Conservation (phyloP, 2,113 vertebrate species). For the Petromus typicus region DNA sequence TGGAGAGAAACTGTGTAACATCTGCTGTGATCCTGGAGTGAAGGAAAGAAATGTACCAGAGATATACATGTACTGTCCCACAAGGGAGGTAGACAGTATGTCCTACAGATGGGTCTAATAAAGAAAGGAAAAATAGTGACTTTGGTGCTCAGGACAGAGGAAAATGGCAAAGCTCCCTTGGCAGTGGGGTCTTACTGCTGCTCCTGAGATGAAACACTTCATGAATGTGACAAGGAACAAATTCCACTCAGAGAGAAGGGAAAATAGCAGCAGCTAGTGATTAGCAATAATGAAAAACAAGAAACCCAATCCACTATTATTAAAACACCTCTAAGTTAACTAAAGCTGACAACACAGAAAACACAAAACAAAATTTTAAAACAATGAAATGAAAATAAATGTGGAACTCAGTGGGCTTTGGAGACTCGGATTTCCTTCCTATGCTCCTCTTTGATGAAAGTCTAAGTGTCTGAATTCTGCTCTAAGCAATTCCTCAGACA, state of each 20-base stretch:
- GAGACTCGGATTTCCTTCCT: background rate
- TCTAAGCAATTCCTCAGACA: background rate
- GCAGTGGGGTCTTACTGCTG: background rate
- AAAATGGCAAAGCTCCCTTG: background rate
- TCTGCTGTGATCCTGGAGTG: background rate
- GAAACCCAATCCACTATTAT: background rate
- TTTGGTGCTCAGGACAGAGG: background rate
- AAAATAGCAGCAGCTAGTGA: slow-evolving; percentile 5
- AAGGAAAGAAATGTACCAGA: too few relatives aligned
- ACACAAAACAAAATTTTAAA: background rate
- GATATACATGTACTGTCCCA: too few relatives aligned
- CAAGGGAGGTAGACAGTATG: too few relatives aligned
- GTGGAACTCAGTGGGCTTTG: background rate
- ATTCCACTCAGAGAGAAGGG: background rate
- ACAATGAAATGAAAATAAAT: background rate
- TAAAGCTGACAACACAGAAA: background rate
- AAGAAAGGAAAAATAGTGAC: background rate
- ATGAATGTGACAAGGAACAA: background rate
- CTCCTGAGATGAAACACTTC: background rate
- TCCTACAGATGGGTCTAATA: too few relatives aligned
- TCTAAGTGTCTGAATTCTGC: background rate
- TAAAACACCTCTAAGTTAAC: slow-evolving; percentile 1
- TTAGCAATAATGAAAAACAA: background rate
- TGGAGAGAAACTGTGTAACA: slow-evolving; percentile 25
- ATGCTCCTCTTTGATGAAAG: background rate